Base-by-base conservation (phyloP, 2,797 vertebrate genomes). In the Holocentrus rufus region DNA sequence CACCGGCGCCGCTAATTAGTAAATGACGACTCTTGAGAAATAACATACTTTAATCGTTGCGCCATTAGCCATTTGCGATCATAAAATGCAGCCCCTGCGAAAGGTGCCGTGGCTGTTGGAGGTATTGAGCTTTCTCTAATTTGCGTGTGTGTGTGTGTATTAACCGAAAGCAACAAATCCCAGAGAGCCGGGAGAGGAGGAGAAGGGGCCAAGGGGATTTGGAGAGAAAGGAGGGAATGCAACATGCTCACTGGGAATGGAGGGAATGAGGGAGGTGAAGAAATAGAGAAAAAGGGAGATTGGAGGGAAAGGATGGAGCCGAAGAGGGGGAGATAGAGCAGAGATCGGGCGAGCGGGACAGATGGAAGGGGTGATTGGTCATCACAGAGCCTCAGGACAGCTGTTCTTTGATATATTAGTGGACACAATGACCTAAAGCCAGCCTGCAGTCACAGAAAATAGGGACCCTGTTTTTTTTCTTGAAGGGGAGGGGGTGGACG, bases 401-500 rank as follows among this genome's bases (percentile, higher is more conserved):
- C 96, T 96, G 96, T 94, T 96, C 95, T 96, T 95, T 97, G 96
- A 97, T 97, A 94, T 95, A 96, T 93, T 95, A 93, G 93, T 83
- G 92, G 93, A 91, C 85, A 91, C 93, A 93, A 94, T 94, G 93
- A 95, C 93, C 90, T 91, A 92, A 93, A 93, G 91, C 91, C 91
- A 93, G 93, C 92, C 93, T 92, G 91, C 92, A 93, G 93, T 90
- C 92, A 91, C 90, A 94, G 86, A 94, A 92, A 94, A 94, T 93
- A 93, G 92, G 92, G 88, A 92, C 93, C 91, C 92, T 93, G 91
- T 89, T 93, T 93, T 93, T 93, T 27, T 91, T 90, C 85, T 89
- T 91, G 72, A 88, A 87, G 87, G 80, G 77, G 81, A 63, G 82
- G 78, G 68, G 74, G 62, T 63, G 81, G 73, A 75, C 36, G 52